Evolutionary conservation across 2,888 invertebrate genomes (phyloP).

Genomic region (Marasmarcha lunaedactyla): DNA sequence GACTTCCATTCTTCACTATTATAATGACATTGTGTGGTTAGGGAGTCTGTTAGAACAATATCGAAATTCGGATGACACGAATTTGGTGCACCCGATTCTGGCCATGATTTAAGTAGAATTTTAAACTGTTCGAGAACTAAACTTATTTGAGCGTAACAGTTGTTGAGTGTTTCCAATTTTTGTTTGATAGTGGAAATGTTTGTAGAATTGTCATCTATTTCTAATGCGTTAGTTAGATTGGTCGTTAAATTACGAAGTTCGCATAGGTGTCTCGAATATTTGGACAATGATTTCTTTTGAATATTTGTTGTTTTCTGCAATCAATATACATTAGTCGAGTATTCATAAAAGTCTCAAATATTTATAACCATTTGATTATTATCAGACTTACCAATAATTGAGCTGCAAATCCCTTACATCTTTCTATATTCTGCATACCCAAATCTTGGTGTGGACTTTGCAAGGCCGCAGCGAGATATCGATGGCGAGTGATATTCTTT

Average conservation of each 20-base stretch:
- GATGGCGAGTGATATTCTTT: constrained; percentile 76
- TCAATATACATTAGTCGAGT: constrained; percentile 5
- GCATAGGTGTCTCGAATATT: constrained; percentile 67
- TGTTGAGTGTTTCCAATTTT: constrained; percentile 46
- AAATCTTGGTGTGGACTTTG: constrained; percentile 81
- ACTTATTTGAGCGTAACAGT: constrained; percentile 58
- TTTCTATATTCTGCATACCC: constrained; percentile 83
- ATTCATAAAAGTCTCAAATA: no score
- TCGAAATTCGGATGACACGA: constrained; percentile 46
- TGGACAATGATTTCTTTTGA: constrained; percentile 74
- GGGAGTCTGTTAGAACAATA: constrained; percentile 37
- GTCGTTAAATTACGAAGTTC: constrained; percentile 65
- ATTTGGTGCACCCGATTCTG: constrained; percentile 29
- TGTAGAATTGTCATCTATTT: constrained; percentile 28
- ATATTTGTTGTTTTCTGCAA: constrained; percentile 72
- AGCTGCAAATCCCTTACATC: constrained; percentile 86
- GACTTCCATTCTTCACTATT: constrained; percentile 48
- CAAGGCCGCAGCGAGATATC: constrained; percentile 72
- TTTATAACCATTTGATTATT: no score
- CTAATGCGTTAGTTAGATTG: constrained; percentile 38
- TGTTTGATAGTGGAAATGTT: constrained; percentile 39
- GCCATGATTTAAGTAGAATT: constrained; percentile 71
- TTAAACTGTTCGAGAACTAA: constrained; percentile 76
- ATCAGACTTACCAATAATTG: constrained; percentile 75
- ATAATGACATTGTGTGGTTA: constrained; percentile 43